These are phyloP conservation scores for Dorcus parallelipipedus DNA, from an alignment of 2,888 invertebrate species.

Conservation along the genomic window DNA sequence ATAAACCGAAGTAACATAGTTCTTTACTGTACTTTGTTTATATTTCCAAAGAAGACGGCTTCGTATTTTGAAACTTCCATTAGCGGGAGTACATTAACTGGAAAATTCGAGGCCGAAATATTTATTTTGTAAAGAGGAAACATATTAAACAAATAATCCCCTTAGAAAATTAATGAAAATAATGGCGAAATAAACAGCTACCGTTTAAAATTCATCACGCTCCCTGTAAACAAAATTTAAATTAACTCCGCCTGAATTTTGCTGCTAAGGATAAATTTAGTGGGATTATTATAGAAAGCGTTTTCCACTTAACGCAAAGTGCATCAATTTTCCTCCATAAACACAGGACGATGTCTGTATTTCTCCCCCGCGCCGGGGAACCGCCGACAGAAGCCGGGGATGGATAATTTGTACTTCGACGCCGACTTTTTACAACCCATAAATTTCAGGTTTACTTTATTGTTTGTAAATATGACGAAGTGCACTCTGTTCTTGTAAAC, in stretches of 20 bases:
- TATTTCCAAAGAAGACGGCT: too few relatives aligned
- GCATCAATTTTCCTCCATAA: conserved; percentile 47
- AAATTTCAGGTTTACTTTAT: conserved; percentile 19
- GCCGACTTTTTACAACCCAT: conserved; percentile 20
- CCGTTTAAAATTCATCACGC: conserved; percentile 41
- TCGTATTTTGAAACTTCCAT: conserved; percentile 7
- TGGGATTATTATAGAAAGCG: conserved; percentile 45
- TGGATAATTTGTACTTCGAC: conserved; percentile 19
- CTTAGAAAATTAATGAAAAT: conserved; percentile 32
- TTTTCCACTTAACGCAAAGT: conserved; percentile 47
- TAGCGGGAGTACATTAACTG: conserved; percentile 4
- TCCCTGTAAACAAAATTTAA: conserved; percentile 42
- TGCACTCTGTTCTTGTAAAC: conserved; percentile 25
- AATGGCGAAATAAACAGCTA: conserved; percentile 36
- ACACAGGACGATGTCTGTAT: conserved; percentile 28
- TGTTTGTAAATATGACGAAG: conserved; percentile 28
- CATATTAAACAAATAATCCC: conserved; percentile 12
- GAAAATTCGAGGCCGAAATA: conserved; percentile 4
- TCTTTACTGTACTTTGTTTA: too few relatives aligned
- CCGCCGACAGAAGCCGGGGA: background rate
- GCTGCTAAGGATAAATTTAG: conserved; percentile 46
- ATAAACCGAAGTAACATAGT: too few relatives aligned
- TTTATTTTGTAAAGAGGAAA: conserved; percentile 7
- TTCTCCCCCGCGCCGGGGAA: conserved; percentile 10
- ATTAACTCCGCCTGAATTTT: conserved; percentile 27